phyloP scores from a whole-genome alignment of 2,797 vertebrate genomes.

The Stomatorhinus walkeri region DNA sequence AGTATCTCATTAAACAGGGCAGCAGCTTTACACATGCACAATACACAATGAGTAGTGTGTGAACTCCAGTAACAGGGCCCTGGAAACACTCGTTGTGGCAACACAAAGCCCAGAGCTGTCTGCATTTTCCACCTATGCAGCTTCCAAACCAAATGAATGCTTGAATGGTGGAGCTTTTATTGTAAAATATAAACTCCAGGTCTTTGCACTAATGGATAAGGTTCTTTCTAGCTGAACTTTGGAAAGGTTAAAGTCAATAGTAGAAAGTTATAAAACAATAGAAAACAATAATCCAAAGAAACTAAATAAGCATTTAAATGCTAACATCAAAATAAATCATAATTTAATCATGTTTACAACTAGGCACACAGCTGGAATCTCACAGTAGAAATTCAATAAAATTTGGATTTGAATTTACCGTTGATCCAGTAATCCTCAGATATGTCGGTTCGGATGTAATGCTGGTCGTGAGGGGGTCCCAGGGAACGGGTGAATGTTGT shows the following conservation, averaged over 20 bases:
- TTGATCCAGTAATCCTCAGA: slow-evolving; percentile 97
- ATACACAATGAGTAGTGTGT: background rate
- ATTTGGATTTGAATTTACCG: slow-evolving; percentile 57
- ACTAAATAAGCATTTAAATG: background rate
- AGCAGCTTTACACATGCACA: background rate
- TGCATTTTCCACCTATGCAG: background rate
- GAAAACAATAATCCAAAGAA: slow-evolving; percentile 31
- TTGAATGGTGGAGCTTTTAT: background rate
- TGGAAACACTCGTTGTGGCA: background rate
- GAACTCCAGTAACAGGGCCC: background rate
- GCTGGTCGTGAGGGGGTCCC: slow-evolving; percentile 80
- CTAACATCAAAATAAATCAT: background rate
- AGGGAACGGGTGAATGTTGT: slow-evolving; percentile 88
- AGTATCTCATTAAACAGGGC: background rate
- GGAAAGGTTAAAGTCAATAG: slow-evolving; percentile 26
- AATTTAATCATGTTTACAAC: background rate
- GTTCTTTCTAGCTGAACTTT: slow-evolving; percentile 5
- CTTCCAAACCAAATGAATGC: background rate
- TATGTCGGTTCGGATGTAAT: slow-evolving; percentile 93
- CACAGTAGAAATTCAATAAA: background rate
- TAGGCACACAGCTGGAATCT: background rate
- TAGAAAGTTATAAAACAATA: slow-evolving; percentile 27
- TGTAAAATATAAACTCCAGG: background rate
- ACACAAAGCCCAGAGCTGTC: background rate
- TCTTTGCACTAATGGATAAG: slow-evolving; percentile 43